Base-by-base conservation (phyloP, 2,888 invertebrate genomes). In the Archips crataeganus region DNA sequence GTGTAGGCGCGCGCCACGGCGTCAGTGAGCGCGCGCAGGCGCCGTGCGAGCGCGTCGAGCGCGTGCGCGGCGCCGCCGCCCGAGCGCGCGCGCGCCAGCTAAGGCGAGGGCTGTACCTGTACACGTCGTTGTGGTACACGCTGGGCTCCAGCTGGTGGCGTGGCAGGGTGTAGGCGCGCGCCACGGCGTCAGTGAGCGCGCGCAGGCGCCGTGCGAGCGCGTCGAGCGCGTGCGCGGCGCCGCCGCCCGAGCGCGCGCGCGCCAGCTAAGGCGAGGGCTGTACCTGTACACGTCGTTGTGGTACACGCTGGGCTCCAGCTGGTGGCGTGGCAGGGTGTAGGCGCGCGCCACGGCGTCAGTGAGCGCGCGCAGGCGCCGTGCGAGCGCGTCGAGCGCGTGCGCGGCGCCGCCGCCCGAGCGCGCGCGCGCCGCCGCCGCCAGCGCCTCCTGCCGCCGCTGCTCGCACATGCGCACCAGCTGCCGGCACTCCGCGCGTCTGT, bases 401-500 rank as follows among this genome's bases (percentile, higher is more conserved):
- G 84, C 96, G 96, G 79, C 96, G 91, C 70, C 97, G 95, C 75
- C 86, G 71, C 83, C 81, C 63, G 70, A 87, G 80, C 80, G 95
- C 81, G 96, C 93, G 82, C 96, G 95, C 59, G 96, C 95, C 84
- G 96, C 96, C 81, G 97, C 89, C 59, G 96, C 95, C 74, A 86
- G 79, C 75, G 84, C 84, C 82, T 91, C 89, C 84, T 94, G 97
- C 87, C 97, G 96, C 81, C 97, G 95, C 90, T 97, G 97, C 88
- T 98, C 98, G 85, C 97, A 97, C 86, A 97, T 95, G 78, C 97
- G 95, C 72, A 97, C 97, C 75, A 98, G 94, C 84, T 97, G 97
- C 10, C 97, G 96, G 82, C 97, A 97, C 84, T 98, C 97, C 68
- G 97, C 97, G 51, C 96, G 96, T 77, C 97, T 95, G 79, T 23